Base-by-base conservation (phyloP, 2,797 vertebrate species). In the Amphiprion clarkii region DNA sequence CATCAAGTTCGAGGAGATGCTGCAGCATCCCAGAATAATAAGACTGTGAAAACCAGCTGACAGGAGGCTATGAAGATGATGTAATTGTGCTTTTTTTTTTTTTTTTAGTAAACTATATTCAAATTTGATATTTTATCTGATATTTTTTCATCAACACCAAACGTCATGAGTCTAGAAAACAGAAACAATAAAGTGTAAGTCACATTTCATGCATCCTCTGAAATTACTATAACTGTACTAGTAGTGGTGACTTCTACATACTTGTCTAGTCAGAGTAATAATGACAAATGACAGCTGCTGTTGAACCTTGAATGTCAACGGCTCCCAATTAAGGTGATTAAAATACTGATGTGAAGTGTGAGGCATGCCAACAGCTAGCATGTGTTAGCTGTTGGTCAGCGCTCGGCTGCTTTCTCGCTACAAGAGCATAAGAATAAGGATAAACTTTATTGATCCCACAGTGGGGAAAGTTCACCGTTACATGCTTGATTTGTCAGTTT, bases 321-420 rank as follows among this genome's bases (percentile, higher is more conserved):
- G 10, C 46, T 54, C 33, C 61, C 5, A 14, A 36, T 48, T 64
- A 23, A 66, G 14, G 6, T 68, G 23, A 62, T 31, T 62, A 29
- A 61, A 40, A 68, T 0, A 19, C 14, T 21, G 25, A 44, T 58
- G 31, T 33, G 59, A 55, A 23, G 6, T 1, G 42, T 17, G 42
- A 16, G 16, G 42, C 42, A 17, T 16, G 42, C 40, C 40, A 5
- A 16, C 40, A 13, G 40, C 16, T 14, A 16, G 4, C 40, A 13
- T 5, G 13, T 44, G 42, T 44, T 44, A 14, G 14, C 40, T 13
- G 40, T 6, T 36, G 33, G 33, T 36, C 33, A 10, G 33, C 8
- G 8, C 33, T 36, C 8, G 36, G 36, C 36, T 39, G 9, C 36
- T 10, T 39, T 39, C 36, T 39, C 10, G 36, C 10, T 39, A 39